Conservation (phyloP, 2,888 invertebrate genomes). For the Tribolium freemani region DNA sequence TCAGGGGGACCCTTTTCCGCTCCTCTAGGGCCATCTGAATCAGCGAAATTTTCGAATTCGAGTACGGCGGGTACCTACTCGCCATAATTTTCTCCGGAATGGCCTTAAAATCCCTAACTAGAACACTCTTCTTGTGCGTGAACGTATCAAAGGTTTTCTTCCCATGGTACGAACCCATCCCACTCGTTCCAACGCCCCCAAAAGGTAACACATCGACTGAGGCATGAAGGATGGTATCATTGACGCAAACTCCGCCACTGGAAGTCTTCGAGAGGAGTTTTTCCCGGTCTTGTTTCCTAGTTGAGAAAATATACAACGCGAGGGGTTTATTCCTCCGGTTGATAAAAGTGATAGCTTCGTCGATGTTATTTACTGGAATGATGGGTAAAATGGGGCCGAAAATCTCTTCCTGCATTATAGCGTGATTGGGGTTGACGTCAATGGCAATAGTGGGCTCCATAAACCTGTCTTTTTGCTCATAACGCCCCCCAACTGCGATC, state of each 20-base stretch:
- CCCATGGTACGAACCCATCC: constrained; percentile 96
- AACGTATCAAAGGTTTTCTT: constrained; percentile 92
- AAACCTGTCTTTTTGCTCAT: constrained; percentile 81
- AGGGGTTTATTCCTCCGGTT: constrained; percentile 92
- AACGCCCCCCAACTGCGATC: constrained; percentile 83
- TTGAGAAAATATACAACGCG: constrained; percentile 88
- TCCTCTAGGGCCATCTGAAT: constrained; percentile 75
- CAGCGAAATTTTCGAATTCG: constrained; percentile 77
- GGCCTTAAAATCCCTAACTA: constrained; percentile 78
- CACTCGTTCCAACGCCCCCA: constrained; percentile 96
- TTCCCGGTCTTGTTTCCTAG: constrained; percentile 71
- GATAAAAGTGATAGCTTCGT: constrained; percentile 93
- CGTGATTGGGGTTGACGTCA: constrained; percentile 83
- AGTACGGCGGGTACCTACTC: constrained; percentile 88
- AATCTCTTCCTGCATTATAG: constrained; percentile 92
- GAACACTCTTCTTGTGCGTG: constrained; percentile 89
- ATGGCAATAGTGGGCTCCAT: constrained; percentile 89
- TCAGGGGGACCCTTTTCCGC: constrained; percentile 73
- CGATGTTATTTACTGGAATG: constrained; percentile 82
- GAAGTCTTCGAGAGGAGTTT: constrained; percentile 80
- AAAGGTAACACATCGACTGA: constrained; percentile 94
- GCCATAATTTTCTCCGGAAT: constrained; percentile 79
- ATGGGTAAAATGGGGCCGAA: constrained; percentile 97
- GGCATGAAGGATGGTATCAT: constrained; percentile 89
- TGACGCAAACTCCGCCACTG: constrained; percentile 86